A percentile compares a stretch with the other conserved stretches of the same genome.
Conservation (phyloP, 2,113 vertebrate species). For the Cavia aperea region DNA sequence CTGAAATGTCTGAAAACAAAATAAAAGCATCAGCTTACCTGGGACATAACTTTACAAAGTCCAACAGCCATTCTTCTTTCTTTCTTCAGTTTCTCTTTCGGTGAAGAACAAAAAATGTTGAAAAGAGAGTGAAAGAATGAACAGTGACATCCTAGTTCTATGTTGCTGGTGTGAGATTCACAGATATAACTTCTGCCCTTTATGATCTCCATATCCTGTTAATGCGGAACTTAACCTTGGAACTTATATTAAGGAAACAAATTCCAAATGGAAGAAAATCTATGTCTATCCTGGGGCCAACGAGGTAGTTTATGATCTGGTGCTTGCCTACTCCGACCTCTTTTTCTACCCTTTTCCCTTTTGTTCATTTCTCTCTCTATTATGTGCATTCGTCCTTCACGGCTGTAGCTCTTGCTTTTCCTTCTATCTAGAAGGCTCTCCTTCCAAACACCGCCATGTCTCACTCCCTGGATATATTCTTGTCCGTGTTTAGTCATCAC, state of each 20-base stretch:
- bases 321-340: background rate
- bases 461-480: background rate
- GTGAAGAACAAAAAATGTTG: constrained; percentile 27
- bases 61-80: constrained; percentile 54
- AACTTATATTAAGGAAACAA: background rate
- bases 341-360: background rate
- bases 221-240: background rate
- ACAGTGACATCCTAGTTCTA: background rate
- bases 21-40: constrained; percentile 42
- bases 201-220: background rate
- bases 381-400: background rate
- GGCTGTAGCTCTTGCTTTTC: background rate
- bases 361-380: background rate
- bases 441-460: background rate
- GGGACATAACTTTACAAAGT: constrained; percentile 44
- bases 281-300: background rate
- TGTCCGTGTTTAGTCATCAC: background rate
- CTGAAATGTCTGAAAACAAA: background rate
- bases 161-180: background rate
- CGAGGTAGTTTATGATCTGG: background rate
- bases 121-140: background rate
- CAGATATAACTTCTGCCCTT: background rate
- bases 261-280: constrained; percentile 9
- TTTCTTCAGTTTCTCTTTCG: constrained; percentile 40
- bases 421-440: background rate